Evolutionary conservation across 2,113 vertebrate genomes (phyloP).

Genomic region (Oophaga pumilio): DNA sequence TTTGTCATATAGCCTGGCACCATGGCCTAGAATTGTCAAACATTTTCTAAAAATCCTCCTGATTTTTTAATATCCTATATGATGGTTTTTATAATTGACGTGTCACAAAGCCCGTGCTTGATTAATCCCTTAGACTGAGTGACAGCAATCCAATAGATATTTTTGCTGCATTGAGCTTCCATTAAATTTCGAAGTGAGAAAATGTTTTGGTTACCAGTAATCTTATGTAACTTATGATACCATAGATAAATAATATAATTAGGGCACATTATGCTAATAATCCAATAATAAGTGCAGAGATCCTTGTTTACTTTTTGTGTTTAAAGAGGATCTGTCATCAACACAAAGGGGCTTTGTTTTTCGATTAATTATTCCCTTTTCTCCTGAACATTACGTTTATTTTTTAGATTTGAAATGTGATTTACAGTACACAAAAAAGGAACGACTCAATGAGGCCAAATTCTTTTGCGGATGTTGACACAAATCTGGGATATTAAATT

Average conservation of each 20-base stretch:
- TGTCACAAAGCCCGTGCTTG: background rate
- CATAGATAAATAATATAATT: background rate
- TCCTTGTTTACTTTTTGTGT: background rate
- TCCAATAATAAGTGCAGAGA: background rate
- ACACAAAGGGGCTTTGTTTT: no score
- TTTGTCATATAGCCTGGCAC: conserved; percentile 5
- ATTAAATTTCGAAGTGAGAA: background rate
- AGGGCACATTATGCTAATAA: no score
- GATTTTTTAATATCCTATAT: conserved; percentile 6
- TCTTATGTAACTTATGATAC: background rate
- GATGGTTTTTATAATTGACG: conserved; percentile 19
- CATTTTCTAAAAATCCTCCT: background rate
- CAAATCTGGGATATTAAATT: no score
- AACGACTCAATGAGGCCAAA: no score
- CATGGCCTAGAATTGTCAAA: conserved; percentile 22
- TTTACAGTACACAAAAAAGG: no score
- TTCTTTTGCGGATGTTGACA: no score
- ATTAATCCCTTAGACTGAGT: conserved; percentile 8
- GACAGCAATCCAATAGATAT: background rate
- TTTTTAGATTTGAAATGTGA: no score
- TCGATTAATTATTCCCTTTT: no score
- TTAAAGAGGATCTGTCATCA: background rate
- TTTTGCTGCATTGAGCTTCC: background rate
- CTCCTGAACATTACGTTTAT: no score
- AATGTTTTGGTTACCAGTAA: background rate